phyloP scores from a whole-genome alignment of 2,797 vertebrate species.

The Alauda arvensis region DNA sequence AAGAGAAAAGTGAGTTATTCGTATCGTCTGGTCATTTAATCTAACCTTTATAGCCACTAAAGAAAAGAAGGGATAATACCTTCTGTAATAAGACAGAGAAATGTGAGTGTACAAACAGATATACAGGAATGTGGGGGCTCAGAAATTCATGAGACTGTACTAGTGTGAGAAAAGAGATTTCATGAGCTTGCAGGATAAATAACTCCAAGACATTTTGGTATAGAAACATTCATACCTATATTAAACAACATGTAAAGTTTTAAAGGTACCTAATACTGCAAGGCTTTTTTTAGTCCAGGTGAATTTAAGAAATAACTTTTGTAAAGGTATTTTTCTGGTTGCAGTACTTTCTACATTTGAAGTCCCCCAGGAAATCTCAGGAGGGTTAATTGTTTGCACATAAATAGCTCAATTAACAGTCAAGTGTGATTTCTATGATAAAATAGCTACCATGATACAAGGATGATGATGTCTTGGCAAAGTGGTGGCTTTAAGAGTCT shows the following conservation, averaged over 20 bases:
- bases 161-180: neutral
- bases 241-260: neutral
- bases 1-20: neutral
- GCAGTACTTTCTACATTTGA: neutral
- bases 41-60: neutral
- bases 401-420: neutral
- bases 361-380: neutral
- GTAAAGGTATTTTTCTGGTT: neutral
- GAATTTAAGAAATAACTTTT: neutral
- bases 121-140: neutral
- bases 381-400: neutral
- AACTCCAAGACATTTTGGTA: neutral
- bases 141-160: neutral
- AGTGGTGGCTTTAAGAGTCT: neutral
- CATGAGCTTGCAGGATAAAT: neutral
- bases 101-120: neutral
- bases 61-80: neutral
- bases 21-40: neutral
- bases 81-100: neutral
- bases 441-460: neutral
- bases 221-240: neutral
- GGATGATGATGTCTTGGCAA: neutral
- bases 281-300: neutral
- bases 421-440: neutral
- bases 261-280: neutral